Evolutionary conservation across 2,113 vertebrate species (phyloP).

Genomic region (Myodes glareolus): DNA sequence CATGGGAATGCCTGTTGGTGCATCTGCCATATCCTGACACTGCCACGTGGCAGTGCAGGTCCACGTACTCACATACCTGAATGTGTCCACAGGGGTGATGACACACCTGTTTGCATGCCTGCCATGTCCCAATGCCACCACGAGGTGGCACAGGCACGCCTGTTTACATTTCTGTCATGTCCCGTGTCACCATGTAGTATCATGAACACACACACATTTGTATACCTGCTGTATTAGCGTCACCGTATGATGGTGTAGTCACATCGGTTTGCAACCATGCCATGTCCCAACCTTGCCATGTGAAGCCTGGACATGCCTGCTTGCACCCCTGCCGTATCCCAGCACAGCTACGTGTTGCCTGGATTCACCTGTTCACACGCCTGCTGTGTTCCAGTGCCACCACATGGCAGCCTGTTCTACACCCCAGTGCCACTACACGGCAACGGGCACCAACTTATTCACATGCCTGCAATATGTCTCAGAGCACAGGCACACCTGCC

Average conservation of each 20-base stretch:
- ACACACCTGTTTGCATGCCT: neutral
- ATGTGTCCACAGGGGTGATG: neutral
- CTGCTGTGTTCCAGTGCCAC: too few relatives aligned
- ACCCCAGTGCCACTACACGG: neutral
- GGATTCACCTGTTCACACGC: neutral
- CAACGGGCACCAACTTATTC: neutral
- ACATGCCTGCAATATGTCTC: neutral
- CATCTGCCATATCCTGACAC: neutral
- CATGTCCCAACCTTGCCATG: neutral
- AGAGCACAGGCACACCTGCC: neutral
- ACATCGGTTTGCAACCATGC: neutral
- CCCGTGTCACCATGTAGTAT: neutral
- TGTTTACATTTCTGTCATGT: neutral
- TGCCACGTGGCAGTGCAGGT: neutral
- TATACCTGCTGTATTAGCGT: neutral
- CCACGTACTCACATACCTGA: neutral
- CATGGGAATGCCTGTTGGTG: neutral
- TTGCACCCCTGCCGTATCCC: neutral
- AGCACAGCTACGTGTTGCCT: neutral
- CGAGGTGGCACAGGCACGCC: neutral
- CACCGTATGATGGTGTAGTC: neutral
- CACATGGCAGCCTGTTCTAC: neutral
- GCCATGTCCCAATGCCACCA: neutral
- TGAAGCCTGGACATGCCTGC: neutral
- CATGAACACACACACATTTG: neutral